Conservation (phyloP, 2,797 vertebrate species). For the Pempheris klunzingeri region DNA sequence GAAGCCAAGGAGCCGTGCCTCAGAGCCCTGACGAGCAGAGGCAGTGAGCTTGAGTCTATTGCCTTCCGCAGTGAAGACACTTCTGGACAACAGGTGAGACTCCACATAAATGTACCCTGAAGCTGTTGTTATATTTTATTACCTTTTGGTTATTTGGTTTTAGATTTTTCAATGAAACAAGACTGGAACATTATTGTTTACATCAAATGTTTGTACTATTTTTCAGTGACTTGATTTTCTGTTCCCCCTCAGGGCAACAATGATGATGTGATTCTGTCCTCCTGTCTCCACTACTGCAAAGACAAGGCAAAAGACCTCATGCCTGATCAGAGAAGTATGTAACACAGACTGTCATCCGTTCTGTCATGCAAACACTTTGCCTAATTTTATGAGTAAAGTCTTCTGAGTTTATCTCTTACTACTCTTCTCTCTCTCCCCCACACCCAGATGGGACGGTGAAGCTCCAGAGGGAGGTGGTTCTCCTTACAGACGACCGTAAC, state of each 20-base stretch:
- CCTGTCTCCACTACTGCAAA: slow-evolving; percentile 98
- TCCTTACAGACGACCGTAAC: slow-evolving; percentile 98
- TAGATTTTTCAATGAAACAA: neutral
- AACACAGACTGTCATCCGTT: neutral
- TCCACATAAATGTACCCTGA: neutral
- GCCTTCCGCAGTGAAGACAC: slow-evolving; percentile 98
- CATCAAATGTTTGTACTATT: neutral
- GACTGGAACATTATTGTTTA: neutral
- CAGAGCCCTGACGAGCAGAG: slow-evolving; percentile 95
- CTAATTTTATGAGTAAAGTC: slow-evolving; percentile 4
- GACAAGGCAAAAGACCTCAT: slow-evolving; percentile 98
- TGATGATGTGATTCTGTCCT: slow-evolving; percentile 96
- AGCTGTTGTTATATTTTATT: neutral
- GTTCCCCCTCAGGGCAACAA: slow-evolving; percentile 93
- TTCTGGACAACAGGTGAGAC: slow-evolving; percentile 93
- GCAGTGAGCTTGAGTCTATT: slow-evolving; percentile 97
- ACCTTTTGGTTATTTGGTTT: neutral
- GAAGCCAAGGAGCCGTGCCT: slow-evolving; percentile 92
- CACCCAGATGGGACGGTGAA: slow-evolving; percentile 90
- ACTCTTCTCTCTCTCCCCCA: neutral
- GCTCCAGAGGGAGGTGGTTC: slow-evolving; percentile 94
- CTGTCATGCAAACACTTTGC: neutral
- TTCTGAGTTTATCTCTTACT: neutral
- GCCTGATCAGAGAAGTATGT: slow-evolving; percentile 92
- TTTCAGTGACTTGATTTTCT: slow-evolving; percentile 18